These are phyloP conservation scores for Danaus chrysippus DNA, from an alignment of 2,888 invertebrate genomes.

Conservation along the genomic window DNA sequence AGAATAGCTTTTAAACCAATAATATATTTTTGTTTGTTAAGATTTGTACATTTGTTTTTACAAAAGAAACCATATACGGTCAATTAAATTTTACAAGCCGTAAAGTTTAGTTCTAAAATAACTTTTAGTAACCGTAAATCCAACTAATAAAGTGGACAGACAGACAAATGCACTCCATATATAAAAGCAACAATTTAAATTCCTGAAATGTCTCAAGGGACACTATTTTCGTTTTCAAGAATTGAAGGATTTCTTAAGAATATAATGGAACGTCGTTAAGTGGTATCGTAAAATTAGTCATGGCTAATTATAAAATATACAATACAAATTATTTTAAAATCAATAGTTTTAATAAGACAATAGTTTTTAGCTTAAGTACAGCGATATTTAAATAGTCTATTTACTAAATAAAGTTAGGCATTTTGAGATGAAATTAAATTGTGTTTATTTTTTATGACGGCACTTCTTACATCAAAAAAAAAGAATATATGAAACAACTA, in stretches of 20 bases:
- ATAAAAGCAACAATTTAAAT: slow-evolving; percentile 62
- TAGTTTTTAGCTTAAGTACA: neutral
- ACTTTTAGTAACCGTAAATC: slow-evolving; percentile 59
- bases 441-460: no score
- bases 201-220: slow-evolving; percentile 41
- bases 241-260: slow-evolving; percentile 22
- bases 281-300: slow-evolving; percentile 1
- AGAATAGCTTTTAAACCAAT: neutral
- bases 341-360: neutral
- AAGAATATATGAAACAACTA: no score
- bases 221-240: slow-evolving; percentile 33
- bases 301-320: slow-evolving; percentile 2
- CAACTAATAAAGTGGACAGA: slow-evolving; percentile 64
- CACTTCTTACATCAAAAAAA: no score
- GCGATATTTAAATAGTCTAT: no score
- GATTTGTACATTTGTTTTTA: neutral
- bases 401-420: no score
- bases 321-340: neutral
- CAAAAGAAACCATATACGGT: neutral
- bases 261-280: slow-evolving; percentile 17
- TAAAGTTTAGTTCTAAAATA: slow-evolving; percentile 39
- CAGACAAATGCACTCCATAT: slow-evolving; percentile 60
- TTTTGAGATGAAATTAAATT: no score
- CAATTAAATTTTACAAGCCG: slow-evolving; percentile 4
- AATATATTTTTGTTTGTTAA: neutral